Evolutionary conservation across 2,888 invertebrate genomes (phyloP), one percentile per base, ranked within the genome.

Genomic region (Deilephila porcellus): DNA sequence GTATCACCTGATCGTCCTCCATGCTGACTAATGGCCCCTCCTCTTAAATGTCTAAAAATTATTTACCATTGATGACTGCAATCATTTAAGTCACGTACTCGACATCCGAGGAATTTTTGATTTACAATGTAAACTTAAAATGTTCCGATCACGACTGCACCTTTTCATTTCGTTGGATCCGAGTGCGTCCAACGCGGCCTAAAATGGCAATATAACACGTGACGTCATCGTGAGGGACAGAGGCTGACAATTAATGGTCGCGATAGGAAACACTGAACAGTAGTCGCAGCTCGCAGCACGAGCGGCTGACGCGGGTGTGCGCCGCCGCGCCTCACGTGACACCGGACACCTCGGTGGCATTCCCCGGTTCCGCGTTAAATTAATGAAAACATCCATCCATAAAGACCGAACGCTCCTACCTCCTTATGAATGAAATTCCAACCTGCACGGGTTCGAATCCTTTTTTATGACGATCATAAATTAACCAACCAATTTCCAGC

Each of bases 361-460:
- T 84, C 84, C 85, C 85, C 85, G 85, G 87, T 90, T 90, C 90
- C 87, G 85, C 85, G 89, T 91, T 93, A 93, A 94, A 94, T 93
- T 94, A 94, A 94, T 94, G 93, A 94, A 94, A 94, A 94, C 93
- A 94, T 94, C 90, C 91, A 92, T 90, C 91, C 92, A 93, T 93
- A 93, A 93, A 93, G 93, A 93, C 91, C 93, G 86, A 94, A 94
- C 95, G 56, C 56, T 56, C 94, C 93, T 91, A 91, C 93, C 88
- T 91, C 91, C 93, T 94, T 94, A 94, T 95, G 95, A 95, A 95
- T 95, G 95, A 93, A 93, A 94, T 93, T 91, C 94, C 94, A 92
- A 89, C 90, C 90, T 88, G 91, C 86, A 88, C 92, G 90, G 91
- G 85, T 87, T 91, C 89, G 91, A 91, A 91, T 93, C 93, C 93